Conservation (phyloP, 2,797 vertebrate genomes). For the Yasuhikotakia modesta region DNA sequence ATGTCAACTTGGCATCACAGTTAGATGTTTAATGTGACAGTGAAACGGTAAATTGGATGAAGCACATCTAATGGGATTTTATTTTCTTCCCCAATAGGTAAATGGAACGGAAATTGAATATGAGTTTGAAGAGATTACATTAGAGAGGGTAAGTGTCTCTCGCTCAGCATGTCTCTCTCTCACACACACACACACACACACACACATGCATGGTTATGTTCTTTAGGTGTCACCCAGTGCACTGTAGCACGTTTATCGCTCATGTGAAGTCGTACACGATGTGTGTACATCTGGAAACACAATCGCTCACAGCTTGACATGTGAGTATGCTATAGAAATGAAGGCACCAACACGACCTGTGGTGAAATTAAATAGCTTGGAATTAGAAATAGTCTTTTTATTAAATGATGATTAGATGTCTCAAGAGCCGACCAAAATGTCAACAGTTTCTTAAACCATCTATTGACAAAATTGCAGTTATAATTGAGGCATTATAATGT, state of each 20-base stretch:
- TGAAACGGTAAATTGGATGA: conserved; percentile 2
- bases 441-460: no score
- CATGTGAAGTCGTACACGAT: background rate
- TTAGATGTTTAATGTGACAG: conserved; percentile 30
- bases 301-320: background rate
- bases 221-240: background rate
- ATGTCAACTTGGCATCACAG: background rate
- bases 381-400: no score
- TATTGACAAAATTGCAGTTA: no score
- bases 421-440: no score
- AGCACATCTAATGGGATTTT: conserved; percentile 47
- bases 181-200: no score
- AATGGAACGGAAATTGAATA: conserved; percentile 98
- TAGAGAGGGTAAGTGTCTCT: conserved; percentile 88
- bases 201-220: background rate
- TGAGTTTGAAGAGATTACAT: conserved; percentile 98
- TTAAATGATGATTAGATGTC: no score
- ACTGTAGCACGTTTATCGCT: conserved; percentile 12
- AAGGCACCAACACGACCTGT: no score
- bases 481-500: no score
- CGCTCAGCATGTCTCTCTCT: background rate
- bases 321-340: background rate
- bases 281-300: no score
- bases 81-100: conserved; percentile 77
- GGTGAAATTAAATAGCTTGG: no score